Evolutionary conservation across 2,113 vertebrate species (phyloP).

Genomic region (Synodontis membranacea): DNA sequence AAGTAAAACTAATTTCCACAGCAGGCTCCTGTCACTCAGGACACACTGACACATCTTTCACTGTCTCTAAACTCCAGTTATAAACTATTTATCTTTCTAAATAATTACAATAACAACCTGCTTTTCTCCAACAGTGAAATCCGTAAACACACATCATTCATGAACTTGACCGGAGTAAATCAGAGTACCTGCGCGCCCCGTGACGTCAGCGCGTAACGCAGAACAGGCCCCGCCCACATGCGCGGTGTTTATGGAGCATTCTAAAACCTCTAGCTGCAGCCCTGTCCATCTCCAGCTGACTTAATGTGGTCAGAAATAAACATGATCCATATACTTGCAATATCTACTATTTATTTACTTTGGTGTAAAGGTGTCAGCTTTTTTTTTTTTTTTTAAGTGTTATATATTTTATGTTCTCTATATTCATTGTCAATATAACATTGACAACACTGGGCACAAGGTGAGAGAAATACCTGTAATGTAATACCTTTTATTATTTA

Average conservation of each 20-base stretch:
- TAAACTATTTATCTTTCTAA: background rate
- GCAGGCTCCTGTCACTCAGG: constrained; percentile 41
- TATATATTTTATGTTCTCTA: background rate
- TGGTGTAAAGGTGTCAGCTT: too few relatives aligned
- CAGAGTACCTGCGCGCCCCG: background rate
- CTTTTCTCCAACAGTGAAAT: background rate
- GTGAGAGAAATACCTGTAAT: too few relatives aligned
- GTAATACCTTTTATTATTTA: too few relatives aligned
- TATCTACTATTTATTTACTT: background rate
- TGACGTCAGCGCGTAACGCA: background rate
- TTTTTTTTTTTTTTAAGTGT: background rate
- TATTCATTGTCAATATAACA: too few relatives aligned
- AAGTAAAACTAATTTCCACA: constrained; percentile 42
- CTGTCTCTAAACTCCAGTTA: background rate
- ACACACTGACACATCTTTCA: constrained; percentile 40
- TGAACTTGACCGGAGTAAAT: background rate
- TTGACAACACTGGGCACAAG: too few relatives aligned
- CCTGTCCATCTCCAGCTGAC: background rate
- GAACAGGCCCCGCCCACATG: background rate
- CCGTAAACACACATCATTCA: background rate
- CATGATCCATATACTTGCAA: background rate
- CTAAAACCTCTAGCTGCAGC: background rate
- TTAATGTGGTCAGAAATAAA: background rate
- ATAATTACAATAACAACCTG: background rate
- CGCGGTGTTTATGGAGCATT: background rate